Percentiles rank a stretch among this genome's conserved stretches.
Evolutionary conservation across 2,888 invertebrate genomes (phyloP).

Genomic region (Psylliodes chrysocephalus): DNA sequence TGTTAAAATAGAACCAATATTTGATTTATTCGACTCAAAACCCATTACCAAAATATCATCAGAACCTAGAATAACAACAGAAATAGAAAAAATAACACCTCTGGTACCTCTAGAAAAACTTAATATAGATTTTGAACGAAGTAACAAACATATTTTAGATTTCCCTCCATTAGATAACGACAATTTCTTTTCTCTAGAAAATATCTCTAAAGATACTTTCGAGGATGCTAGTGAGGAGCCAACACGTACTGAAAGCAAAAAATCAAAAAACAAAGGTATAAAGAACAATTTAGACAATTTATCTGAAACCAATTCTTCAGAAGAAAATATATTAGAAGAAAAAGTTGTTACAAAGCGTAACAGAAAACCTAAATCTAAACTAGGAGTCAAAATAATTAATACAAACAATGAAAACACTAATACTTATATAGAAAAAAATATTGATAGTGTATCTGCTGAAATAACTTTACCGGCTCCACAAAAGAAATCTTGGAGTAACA

Average conservation of each 20-base stretch:
- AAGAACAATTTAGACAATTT: slow-evolving; percentile 34
- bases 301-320: slow-evolving; percentile 41
- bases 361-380: slow-evolving; percentile 61
- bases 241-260: slow-evolving; percentile 24
- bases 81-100: slow-evolving; percentile 20
- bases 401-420: slow-evolving; percentile 46
- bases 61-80: slow-evolving; percentile 20
- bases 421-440: slow-evolving; percentile 35
- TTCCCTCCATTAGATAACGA: slow-evolving; percentile 50
- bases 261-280: slow-evolving; percentile 20
- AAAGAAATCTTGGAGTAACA: slow-evolving; percentile 68
- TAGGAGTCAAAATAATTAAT: slow-evolving; percentile 59
- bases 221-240: slow-evolving; percentile 51
- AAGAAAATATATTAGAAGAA: slow-evolving; percentile 46
- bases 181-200: slow-evolving; percentile 51
- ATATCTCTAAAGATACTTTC: slow-evolving; percentile 49
- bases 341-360: slow-evolving; percentile 51
- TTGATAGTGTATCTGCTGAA: slow-evolving; percentile 40
- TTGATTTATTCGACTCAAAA: slow-evolving; percentile 28
- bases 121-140: slow-evolving; percentile 6
- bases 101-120: slow-evolving; percentile 16
- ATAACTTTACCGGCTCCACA: slow-evolving; percentile 53
- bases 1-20: slow-evolving; percentile 30
- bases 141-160: slow-evolving; percentile 37
- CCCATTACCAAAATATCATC: slow-evolving; percentile 14